These are phyloP conservation scores for Ecdyonurus torrentis DNA, from an alignment of 2,888 invertebrate species.

Conservation along the genomic window DNA sequence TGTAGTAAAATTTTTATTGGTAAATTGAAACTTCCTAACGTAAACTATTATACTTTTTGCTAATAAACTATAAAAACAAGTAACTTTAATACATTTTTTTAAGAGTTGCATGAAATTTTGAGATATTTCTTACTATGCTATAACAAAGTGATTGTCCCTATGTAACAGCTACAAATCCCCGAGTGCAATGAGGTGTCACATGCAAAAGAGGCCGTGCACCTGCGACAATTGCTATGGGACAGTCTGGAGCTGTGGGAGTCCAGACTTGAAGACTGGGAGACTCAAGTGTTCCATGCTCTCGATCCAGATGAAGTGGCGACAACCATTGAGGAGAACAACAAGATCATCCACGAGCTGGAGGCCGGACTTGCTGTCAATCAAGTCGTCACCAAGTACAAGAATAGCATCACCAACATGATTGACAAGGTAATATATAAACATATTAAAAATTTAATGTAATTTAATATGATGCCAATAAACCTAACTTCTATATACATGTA, in stretches of 20 bases:
- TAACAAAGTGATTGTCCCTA: too few species aligned
- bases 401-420: slow-evolving; percentile 59
- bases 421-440: slow-evolving; percentile 39
- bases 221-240: slow-evolving; percentile 66
- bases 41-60: too few species aligned
- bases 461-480: too few species aligned
- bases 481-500: too few species aligned
- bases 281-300: slow-evolving; percentile 36
- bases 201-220: slow-evolving; percentile 58
- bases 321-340: slow-evolving; percentile 46
- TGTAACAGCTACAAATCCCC: slow-evolving; percentile 69
- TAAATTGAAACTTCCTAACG: too few species aligned
- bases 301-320: slow-evolving; percentile 56
- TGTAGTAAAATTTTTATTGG: too few species aligned
- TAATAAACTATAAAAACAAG: too few species aligned
- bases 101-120: too few species aligned
- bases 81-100: too few species aligned
- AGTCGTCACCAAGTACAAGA: slow-evolving; percentile 58
- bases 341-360: slow-evolving; percentile 58
- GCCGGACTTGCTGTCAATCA: slow-evolving; percentile 69
- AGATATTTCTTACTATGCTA: too few species aligned
- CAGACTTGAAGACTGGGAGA: slow-evolving; percentile 46
- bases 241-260: slow-evolving; percentile 58
- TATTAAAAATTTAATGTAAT: not conserved
- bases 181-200: slow-evolving; percentile 66